Conservation (phyloP, 2,888 invertebrate genomes). For the Rambutsinella grinnellia region DNA sequence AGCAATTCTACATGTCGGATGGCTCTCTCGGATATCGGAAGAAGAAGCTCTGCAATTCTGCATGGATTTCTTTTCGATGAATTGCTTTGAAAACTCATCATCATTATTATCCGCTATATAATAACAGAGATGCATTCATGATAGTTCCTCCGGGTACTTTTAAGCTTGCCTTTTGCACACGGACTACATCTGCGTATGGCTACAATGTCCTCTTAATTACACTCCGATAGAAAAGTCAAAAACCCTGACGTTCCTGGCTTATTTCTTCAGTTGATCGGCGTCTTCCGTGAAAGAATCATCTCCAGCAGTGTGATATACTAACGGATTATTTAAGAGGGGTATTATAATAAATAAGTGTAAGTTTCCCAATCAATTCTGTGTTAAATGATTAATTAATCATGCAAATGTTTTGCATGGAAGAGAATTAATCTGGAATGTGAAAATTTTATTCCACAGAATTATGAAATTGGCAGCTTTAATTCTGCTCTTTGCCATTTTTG, state of each 20-base stretch:
- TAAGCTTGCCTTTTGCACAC: not conserved
- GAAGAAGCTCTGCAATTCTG: not conserved
- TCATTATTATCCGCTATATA: not conserved
- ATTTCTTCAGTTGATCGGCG: constrained; percentile 53
- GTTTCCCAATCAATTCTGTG: constrained; percentile 5
- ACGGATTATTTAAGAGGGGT: constrained; percentile 34
- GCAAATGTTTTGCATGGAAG: too few species aligned
- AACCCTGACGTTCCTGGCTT: constrained; percentile 50
- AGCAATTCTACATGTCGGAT: not conserved
- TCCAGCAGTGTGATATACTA: constrained; percentile 28
- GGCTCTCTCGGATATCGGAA: not conserved
- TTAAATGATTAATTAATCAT: not conserved
- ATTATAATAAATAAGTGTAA: constrained; percentile 35
- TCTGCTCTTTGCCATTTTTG: constrained; percentile 52
- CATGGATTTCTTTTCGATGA: not conserved
- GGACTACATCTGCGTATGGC: not conserved
- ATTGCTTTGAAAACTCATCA: not conserved
- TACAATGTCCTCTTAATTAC: constrained; percentile 52
- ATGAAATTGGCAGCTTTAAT: constrained; percentile 54
- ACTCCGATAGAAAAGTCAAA: constrained; percentile 48
- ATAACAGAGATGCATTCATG: not conserved
- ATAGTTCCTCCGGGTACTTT: not conserved
- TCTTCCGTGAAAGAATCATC: constrained; percentile 50
- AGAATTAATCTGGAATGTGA: not conserved
- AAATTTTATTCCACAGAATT: constrained; percentile 13